Base-by-base conservation (phyloP, 2,113 vertebrate genomes). In the Hemichromis elongatus region DNA sequence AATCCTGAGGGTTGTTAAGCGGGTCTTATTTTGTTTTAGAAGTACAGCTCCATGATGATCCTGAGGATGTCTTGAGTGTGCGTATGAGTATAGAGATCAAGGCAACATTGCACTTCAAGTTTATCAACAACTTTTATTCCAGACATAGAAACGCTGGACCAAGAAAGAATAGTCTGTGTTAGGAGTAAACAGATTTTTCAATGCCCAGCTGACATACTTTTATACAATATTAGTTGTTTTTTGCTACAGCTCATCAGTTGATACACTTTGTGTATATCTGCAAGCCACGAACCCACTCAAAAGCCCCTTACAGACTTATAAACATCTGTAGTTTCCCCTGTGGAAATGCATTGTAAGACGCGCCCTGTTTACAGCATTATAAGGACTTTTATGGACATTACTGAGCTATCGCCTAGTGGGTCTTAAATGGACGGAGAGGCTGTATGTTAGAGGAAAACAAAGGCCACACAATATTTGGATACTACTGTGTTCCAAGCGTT, bases 311-410 rank as follows among this genome's bases (percentile, higher is more conserved):
- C 8, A 61, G 21, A 26, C 59, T 81, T 66, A 33, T 53, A 53
- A 80, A 81, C 37, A 82, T 19, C 5, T 42, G 21, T 28, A 80
- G 28, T 80, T 80, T 28, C 5, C 55, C 66, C 59, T 35, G 5
- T 86, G 16, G 35, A 33, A 28, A 59, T 80, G 26, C 35, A 19
- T 86, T 84, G 81, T 82, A 77, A 30, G 52, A 45, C 70, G 77
- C 1, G 35, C 7, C 77, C 85, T 8, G 55, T 55, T 80, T 55
- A 42, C 33, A 61, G 35, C 26, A 19, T 55, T 24, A 88, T 57
- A 79, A 82, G 75, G 81, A 45, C 86, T 90, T 86, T 90, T 92
- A 88, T 90, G 10, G 84, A 88, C 86, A 79, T 88, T 24, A 79
- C 9, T 52, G 56, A 57, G 78, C 66, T 81, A 82, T 87, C 82